Base-by-base conservation (phyloP, 1,140 invertebrate species). In the Bemisia tabaci region DNA sequence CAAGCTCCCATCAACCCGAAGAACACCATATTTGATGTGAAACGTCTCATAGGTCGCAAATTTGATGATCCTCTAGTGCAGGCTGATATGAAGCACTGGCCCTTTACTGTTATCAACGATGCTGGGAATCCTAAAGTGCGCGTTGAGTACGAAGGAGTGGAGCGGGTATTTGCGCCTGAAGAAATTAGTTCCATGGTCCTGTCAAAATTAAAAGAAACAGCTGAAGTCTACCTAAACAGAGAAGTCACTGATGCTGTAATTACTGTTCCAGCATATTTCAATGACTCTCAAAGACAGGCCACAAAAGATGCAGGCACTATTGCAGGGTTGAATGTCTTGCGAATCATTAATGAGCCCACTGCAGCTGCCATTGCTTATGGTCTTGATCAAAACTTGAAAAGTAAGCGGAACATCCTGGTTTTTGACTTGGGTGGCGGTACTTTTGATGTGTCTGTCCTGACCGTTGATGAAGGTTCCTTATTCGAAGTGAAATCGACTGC, bases 1-100 rank as follows among this genome's bases (percentile, higher is more conserved):
- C 95, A 98, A 79, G 92, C 92, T 26, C n/a, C n/a, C n/a, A n/a
- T n/a, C n/a, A 98, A 98, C 81, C 95, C 95, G 0, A 94, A 97
- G 74, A 97, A 97, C 75, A 97, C 94, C 0, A 86, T 97, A 0
- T 97, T 97, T 77, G 94, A 97, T 79, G 94, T 93, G 61, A 98
- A n/a, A n/a, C n/a, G n/a, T n/a, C n/a, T n/a, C n/a, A n/a, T n/a
- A n/a, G 97, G 76, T 88, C 95, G 77, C 79, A n/a, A n/a, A n/a
- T 98, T 58, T n/a, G 11, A 58, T n/a, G 48, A 58, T n/a, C 11
- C 11, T 60, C 71, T 75, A 60, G 66, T 87, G 98, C 82, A 98
- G 98, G 78, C 97, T 95, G 79, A 91, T 87, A 67, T 82, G 82
- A 64, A 88, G 88, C 67, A 79, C 72, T 96, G 93, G 92, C 92